Evolutionary conservation across 1,140 invertebrate genomes (phyloP).

Genomic region (Cydia fagiglandana): DNA sequence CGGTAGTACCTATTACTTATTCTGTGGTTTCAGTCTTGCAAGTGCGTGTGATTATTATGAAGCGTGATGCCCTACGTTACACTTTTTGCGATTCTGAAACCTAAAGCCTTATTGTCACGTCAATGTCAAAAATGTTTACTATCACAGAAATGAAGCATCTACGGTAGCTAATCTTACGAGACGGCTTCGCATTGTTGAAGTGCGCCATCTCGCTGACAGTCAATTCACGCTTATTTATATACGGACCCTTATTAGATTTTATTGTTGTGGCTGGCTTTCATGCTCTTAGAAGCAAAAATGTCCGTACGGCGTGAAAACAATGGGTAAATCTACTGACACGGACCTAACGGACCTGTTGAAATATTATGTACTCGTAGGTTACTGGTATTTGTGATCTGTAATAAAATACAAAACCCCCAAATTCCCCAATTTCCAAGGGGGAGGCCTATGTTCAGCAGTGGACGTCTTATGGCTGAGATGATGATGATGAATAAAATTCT

Average conservation of each 20-base stretch:
- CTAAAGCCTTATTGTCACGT: no score
- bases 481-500: no score
- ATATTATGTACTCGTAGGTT: background rate
- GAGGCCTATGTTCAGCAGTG: no score
- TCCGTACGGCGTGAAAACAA: background rate
- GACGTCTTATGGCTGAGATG: no score
- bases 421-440: no score
- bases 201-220: conserved; percentile 23
- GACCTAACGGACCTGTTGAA: background rate
- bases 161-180: conserved; percentile 14
- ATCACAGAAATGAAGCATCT: background rate
- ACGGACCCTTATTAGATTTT: conserved; percentile 30
- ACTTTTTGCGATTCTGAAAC: no score
- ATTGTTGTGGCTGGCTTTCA: conserved; percentile 29
- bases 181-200: conserved; percentile 21
- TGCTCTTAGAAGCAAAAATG: conserved; percentile 18
- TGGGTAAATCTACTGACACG: background rate
- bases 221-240: conserved; percentile 31
- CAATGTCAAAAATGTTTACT: background rate
- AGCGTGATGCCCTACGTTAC: no score
- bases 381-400: no score
- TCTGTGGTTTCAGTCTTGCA: no score
- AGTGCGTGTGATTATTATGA: no score
- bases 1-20: no score
- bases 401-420: no score